A percentile compares a stretch with the other conserved stretches of the same genome.
Evolutionary conservation across 2,888 invertebrate species (phyloP).

Genomic region (Anarsia innoxiella): DNA sequence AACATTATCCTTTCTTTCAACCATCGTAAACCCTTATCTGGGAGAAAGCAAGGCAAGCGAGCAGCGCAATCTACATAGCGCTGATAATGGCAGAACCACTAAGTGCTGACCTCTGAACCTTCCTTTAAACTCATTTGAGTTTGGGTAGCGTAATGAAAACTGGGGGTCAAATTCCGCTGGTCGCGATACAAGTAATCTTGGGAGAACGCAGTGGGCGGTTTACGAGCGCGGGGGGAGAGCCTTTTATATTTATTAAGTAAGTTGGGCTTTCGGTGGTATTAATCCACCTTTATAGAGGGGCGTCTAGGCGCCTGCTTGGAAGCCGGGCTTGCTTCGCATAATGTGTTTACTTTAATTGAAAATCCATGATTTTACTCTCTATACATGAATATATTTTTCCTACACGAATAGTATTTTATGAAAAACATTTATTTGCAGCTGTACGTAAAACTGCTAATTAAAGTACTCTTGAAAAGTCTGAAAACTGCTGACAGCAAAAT

Average conservation of each 20-base stretch:
- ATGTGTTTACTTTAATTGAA: slow-evolving; percentile 9
- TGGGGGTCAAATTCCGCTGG: slow-evolving; percentile 43
- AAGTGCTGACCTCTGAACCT: slow-evolving; percentile 35
- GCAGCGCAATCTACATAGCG: slow-evolving; percentile 71
- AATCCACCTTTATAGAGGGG: slow-evolving; percentile 73
- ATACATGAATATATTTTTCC: no score
- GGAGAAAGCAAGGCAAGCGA: slow-evolving; percentile 62
- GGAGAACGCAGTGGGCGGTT: slow-evolving; percentile 67
- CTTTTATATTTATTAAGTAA: slow-evolving; percentile 77
- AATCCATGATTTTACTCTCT: no score
- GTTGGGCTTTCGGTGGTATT: slow-evolving; percentile 73
- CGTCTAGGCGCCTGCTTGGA: slow-evolving; percentile 48
- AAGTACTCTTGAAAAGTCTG: no score
- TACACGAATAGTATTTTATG: no score
- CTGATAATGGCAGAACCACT: slow-evolving; percentile 65
- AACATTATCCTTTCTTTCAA: slow-evolving; percentile 72
- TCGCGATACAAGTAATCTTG: slow-evolving; percentile 67
- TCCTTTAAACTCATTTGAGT: slow-evolving; percentile 24
- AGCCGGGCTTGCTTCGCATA: slow-evolving; percentile 14
- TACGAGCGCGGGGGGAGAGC: slow-evolving; percentile 66
- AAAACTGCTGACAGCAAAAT: no score
- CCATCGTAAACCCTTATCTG: slow-evolving; percentile 67
- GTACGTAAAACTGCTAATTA: no score
- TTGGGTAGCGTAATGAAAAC: slow-evolving; percentile 49
- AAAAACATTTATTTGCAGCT: no score